Conservation (phyloP, 2,888 invertebrate genomes). For the Spicauda simplicius region DNA sequence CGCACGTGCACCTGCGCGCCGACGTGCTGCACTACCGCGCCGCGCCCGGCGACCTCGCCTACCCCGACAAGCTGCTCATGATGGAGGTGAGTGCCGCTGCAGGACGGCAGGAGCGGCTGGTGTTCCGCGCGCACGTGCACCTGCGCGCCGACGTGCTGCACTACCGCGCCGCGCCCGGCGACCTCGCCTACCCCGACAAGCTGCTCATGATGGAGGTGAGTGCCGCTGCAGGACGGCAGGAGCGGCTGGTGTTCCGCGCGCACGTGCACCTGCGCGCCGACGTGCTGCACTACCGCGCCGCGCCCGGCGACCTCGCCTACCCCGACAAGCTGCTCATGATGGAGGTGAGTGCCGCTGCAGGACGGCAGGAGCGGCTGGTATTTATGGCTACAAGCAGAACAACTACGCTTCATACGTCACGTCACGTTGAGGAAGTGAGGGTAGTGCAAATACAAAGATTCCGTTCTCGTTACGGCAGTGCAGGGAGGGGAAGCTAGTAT, state of each 20-base stretch:
- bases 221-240: slow-evolving; percentile 95
- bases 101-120: slow-evolving; percentile 98
- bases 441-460: too few species aligned
- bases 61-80: slow-evolving; percentile 98
- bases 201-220: slow-evolving; percentile 97
- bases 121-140: slow-evolving; percentile 97
- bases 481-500: too few species aligned
- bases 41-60: slow-evolving; percentile 97
- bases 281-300: slow-evolving; percentile 94
- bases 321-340: slow-evolving; percentile 99
- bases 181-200: slow-evolving; percentile 99
- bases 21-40: slow-evolving; percentile 96
- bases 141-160: slow-evolving; percentile 95
- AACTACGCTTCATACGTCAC: too few species aligned
- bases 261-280: slow-evolving; percentile 97
- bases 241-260: slow-evolving; percentile 97
- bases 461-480: too few species aligned
- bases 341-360: slow-evolving; percentile 86
- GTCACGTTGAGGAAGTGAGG: too few species aligned
- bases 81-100: slow-evolving; percentile 96
- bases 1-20: slow-evolving; percentile 95
- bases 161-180: slow-evolving; percentile 96
- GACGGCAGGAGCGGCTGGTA: too few species aligned
- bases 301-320: slow-evolving; percentile 98
- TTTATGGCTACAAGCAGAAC: too few species aligned